Evolutionary conservation across 2,888 invertebrate species (phyloP).

Genomic region (Linnaemya vulpina): DNA sequence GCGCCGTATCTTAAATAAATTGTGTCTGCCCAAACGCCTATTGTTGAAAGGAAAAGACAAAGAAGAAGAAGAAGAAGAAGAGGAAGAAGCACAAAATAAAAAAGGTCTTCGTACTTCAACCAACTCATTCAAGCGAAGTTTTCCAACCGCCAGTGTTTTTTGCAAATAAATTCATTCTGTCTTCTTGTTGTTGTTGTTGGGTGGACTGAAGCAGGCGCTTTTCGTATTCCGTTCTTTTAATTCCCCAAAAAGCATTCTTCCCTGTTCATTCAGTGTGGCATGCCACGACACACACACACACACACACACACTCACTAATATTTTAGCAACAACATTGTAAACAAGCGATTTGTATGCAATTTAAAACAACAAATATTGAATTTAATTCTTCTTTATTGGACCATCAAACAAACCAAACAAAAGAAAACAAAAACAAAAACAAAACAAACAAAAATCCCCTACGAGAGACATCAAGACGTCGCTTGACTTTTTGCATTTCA

Average conservation of each 20-base stretch:
- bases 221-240: conserved; percentile 34
- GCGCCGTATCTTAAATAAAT: conserved; percentile 84
- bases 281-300: conserved; percentile 47
- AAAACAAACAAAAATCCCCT: conserved; percentile 74
- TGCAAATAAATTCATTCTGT: conserved; percentile 31
- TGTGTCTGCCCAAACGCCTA: conserved; percentile 80
- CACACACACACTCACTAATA: conserved; percentile 68
- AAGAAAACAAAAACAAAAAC: not conserved
- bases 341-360: conserved; percentile 81
- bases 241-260: conserved; percentile 24
- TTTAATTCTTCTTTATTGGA: conserved; percentile 67
- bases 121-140: conserved; percentile 22
- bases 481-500: conserved; percentile 63
- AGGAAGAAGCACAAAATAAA: not conserved
- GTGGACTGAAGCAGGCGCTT: conserved; percentile 52
- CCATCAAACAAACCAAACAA: conserved; percentile 15
- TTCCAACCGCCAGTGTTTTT: conserved; percentile 29
- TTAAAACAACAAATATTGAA: conserved; percentile 72
- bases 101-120: conserved; percentile 15
- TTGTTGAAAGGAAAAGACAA: conserved; percentile 53
- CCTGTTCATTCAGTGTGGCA: conserved; percentile 42
- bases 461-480: conserved; percentile 82
- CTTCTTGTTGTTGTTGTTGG: conserved; percentile 2
- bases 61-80: not conserved
- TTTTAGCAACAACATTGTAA: conserved; percentile 77